Evolutionary conservation across 2,888 invertebrate species (phyloP).

Genomic region (Tolmerus cingulatus): DNA sequence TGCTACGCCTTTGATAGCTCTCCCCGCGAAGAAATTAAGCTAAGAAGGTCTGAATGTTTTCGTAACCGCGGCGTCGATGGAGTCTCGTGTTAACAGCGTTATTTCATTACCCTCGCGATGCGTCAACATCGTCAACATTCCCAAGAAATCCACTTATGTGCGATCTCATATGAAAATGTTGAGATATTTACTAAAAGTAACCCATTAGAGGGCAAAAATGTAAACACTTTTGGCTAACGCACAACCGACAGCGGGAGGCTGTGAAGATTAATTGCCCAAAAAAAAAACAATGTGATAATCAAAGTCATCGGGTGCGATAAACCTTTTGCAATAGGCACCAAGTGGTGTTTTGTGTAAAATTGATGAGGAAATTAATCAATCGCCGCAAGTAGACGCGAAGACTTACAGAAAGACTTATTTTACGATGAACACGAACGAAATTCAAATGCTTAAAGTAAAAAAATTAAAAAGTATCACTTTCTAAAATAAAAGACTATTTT

Average conservation of each 20-base stretch:
- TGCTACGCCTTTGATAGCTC: not conserved
- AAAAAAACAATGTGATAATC: not conserved
- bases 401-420: not conserved
- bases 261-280: not conserved
- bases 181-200: not conserved
- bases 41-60: not conserved
- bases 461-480: not conserved
- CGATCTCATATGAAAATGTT: not conserved
- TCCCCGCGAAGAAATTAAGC: not conserved
- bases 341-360: slow-evolving; percentile 2
- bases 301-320: slow-evolving; percentile 12
- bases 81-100: slow-evolving; percentile 17
- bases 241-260: not conserved
- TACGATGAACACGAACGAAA: not conserved
- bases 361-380: slow-evolving; percentile 8
- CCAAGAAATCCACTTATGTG: not conserved
- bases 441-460: not conserved
- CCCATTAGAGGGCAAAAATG: not conserved
- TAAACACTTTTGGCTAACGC: not conserved
- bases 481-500: not conserved
- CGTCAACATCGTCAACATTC: slow-evolving; percentile 9
- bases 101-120: not conserved
- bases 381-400: not conserved
- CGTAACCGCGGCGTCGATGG: not conserved
- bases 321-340: not conserved